phyloP scores from a whole-genome alignment of 2,797 vertebrate species.

The Girardinus metallicus region DNA sequence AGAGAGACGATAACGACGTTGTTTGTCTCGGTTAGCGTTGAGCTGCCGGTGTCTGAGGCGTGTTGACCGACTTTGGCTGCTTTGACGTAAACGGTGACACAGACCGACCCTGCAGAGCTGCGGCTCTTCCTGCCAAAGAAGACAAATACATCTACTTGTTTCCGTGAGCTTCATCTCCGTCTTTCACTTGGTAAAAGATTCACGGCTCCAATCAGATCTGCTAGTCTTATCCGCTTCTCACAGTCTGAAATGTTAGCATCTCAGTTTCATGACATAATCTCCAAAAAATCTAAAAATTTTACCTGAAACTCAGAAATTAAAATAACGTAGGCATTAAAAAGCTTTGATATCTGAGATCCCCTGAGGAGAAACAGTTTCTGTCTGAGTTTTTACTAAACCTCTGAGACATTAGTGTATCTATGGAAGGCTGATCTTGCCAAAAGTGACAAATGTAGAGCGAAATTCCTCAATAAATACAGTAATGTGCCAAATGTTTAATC shows the following conservation, averaged over 20 bases:
- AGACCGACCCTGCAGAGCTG: background rate
- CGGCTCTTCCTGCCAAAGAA: slow-evolving; percentile 21
- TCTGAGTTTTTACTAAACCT: background rate
- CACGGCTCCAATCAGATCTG: background rate
- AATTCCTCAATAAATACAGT: no score
- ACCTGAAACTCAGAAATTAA: background rate
- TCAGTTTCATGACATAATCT: background rate
- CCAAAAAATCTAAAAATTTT: background rate
- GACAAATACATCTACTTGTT: background rate
- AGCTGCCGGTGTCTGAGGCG: background rate
- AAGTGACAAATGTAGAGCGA: no score
- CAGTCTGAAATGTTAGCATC: background rate
- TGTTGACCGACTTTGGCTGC: slow-evolving; percentile 4
- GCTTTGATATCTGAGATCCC: background rate
- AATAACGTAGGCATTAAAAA: background rate
- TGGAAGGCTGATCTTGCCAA: no score
- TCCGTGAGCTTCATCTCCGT: background rate
- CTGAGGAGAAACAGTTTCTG: background rate
- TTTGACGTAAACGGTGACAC: slow-evolving; percentile 43
- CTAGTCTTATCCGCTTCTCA: background rate
- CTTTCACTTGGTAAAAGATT: background rate
- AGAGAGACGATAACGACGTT: background rate
- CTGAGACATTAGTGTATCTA: background rate
- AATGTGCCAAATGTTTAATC: no score
- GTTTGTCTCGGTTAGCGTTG: background rate